Evolutionary conservation across 2,797 vertebrate species (phyloP).

Genomic region (Danio albolineatus): DNA sequence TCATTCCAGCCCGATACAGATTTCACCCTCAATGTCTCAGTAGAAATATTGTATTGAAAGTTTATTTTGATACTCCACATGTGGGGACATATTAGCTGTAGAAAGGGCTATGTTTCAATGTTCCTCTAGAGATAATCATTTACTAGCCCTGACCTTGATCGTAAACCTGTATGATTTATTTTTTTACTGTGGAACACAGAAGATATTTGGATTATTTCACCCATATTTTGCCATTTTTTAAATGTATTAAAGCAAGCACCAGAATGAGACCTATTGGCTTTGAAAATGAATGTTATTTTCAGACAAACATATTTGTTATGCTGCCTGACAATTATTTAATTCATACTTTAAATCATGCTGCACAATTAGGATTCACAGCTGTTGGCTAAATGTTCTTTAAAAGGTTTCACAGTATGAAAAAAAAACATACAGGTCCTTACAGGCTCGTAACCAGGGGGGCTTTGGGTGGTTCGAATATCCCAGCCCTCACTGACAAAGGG

Average conservation of each 20-base stretch:
- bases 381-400: too few species aligned
- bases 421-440: background rate
- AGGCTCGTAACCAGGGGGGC: too few species aligned
- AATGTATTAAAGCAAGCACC: too few species aligned
- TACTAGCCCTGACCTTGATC: background rate
- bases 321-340: too few species aligned
- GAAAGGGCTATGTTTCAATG: background rate
- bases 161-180: background rate
- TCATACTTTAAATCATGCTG: too few species aligned
- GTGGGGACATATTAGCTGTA: too few species aligned
- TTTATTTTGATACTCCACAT: background rate
- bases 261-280: too few species aligned
- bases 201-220: background rate
- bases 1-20: constrained; percentile 4
- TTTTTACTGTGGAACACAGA: background rate
- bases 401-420: background rate
- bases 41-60: constrained; percentile 1
- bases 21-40: constrained; percentile 13
- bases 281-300: too few species aligned
- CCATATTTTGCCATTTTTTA: background rate
- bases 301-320: too few species aligned
- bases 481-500: too few species aligned
- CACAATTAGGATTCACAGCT: too few species aligned
- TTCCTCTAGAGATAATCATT: background rate
- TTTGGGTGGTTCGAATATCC: too few species aligned